Evolutionary conservation across 2,888 invertebrate genomes (phyloP), one percentile per base, ranked within the genome.

Genomic region (Colletes collaris): DNA sequence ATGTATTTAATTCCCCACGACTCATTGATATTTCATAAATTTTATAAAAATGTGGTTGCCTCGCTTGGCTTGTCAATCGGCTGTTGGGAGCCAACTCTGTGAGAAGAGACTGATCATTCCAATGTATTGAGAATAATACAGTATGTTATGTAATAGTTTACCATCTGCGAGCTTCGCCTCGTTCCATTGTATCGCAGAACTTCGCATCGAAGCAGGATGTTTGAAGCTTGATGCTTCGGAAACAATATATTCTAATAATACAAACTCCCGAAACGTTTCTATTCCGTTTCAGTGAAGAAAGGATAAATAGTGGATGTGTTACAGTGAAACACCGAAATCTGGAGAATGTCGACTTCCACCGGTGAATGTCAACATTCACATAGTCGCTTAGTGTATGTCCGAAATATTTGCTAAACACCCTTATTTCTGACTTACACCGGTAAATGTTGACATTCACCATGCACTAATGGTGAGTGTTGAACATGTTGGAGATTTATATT

Each of bases 101-200:
- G 75, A 86, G 62, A 80, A 79, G 81, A 77, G 84, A 86, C 85
- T 88, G 88, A 86, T 84, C 85, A 89, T 89, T 89, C 89, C 89
- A 88, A 60, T 84, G 77, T 82, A 84, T 85, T 67, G 73, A 83
- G 70, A 79, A 71, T 80, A 81, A 78, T 80, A 78, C 58, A 74
- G 63, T 81, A 84, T 66, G 76, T 83, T 85, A 85, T 37, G 40
- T 81, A 84, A 84, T 86, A 84, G 82, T 76, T 84, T 81, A 82
- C 81, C 71, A 59, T 73, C 56, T 62, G 37, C 82, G 84, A 84
- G 82, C 60, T 71, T 76, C 5, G 80, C 60, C 85, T 84, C 80
- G 79, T 58, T 44, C 66, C 66, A 69, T 79, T 68, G 60, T 75
- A 81, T 66, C 69, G 63, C 68, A 79, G 46, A 87, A 81, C 86